Conservation (phyloP, 92 coral and sea anemone genomes). For the Siderastrea radians region DNA sequence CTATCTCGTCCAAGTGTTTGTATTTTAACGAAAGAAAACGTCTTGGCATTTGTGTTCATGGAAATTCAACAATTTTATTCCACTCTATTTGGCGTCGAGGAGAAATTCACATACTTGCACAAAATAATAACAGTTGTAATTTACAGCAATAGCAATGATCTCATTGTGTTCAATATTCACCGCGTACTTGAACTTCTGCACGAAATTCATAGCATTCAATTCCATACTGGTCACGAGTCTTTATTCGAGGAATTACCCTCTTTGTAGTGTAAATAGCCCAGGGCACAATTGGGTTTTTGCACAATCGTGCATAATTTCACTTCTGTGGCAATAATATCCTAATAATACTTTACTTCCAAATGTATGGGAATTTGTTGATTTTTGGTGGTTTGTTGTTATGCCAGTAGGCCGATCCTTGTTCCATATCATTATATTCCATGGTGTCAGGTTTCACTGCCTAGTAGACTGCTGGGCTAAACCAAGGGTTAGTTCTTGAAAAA, state of each 20-base stretch:
- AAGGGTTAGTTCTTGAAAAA: too few species aligned
- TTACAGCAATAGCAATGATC: not conserved
- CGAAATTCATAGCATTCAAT: not conserved
- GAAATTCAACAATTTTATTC: too few species aligned
- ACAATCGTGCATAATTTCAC: not conserved
- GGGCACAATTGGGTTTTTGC: not conserved
- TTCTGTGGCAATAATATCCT: too few species aligned
- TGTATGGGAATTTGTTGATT: too few species aligned
- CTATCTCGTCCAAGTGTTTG: not conserved
- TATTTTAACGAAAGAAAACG: too few species aligned
- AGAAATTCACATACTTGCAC: not conserved
- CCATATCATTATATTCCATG: too few species aligned
- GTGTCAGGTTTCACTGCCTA: too few species aligned
- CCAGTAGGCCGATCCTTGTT: too few species aligned
- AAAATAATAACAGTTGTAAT: not conserved
- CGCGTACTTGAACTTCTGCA: not conserved
- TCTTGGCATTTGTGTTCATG: too few species aligned
- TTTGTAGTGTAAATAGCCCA: not conserved
- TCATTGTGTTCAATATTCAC: not conserved
- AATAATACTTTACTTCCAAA: too few species aligned
- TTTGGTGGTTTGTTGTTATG: too few species aligned
- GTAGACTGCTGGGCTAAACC: too few species aligned
- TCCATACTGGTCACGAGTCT: conserved; percentile 1
- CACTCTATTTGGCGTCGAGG: not conserved
- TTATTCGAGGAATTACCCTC: not conserved